These are phyloP conservation scores for Syndactyla subalaris DNA, from an alignment of 2,797 vertebrate species.

Conservation along the genomic window DNA sequence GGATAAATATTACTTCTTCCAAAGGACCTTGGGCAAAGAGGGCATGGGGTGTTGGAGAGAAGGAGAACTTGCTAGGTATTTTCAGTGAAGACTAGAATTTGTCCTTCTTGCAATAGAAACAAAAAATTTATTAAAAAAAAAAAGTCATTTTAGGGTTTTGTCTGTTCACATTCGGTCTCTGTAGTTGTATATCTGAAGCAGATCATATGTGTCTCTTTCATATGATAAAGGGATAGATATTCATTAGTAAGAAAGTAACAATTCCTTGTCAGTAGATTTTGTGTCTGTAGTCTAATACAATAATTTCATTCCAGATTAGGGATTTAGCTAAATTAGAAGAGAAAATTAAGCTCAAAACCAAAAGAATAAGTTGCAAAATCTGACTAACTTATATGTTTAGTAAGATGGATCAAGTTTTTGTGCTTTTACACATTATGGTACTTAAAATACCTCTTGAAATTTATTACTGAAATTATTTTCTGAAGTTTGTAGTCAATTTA, in stretches of 20 bases:
- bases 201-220: not conserved
- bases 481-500: not conserved
- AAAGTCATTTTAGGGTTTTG: not conserved
- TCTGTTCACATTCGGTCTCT: rapidly evolving
- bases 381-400: not conserved
- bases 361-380: not conserved
- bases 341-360: not conserved
- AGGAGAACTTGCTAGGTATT: not conserved
- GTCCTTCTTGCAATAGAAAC: not conserved
- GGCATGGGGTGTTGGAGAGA: not conserved
- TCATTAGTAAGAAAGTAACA: not conserved
- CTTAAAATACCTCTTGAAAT: not conserved
- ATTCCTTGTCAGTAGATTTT: not conserved
- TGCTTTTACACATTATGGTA: not conserved
- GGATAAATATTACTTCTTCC: not conserved
- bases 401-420: not conserved
- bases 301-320: not conserved
- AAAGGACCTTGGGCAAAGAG: not conserved
- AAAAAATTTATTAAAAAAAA: not conserved
- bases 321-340: not conserved
- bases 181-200: not conserved
- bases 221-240: not conserved
- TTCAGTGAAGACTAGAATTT: not conserved
- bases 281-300: not conserved
- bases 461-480: not conserved